Base-by-base conservation (phyloP, 2,888 invertebrate species). In the Oscheius sp. region DNA sequence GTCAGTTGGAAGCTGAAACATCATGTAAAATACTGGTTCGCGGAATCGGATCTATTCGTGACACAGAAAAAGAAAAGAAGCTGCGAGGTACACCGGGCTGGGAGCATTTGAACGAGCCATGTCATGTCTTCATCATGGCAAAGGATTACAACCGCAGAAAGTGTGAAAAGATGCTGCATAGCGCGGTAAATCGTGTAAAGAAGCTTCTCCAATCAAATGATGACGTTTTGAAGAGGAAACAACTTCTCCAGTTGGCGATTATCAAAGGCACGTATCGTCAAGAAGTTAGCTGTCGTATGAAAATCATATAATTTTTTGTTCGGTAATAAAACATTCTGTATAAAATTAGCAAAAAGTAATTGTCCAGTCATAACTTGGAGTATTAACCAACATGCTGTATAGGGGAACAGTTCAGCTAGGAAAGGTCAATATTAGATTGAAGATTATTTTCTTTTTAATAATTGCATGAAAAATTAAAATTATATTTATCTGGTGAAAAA, bases 161-260 rank as follows among this genome's bases (percentile, higher is more conserved):
- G 54, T 75, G 74, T 78, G 92, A 93, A 87, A 89, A 95, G 74
- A 96, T 97, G 89, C 90, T 98, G 84, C 92, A 92, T 83, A 91
- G 94, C 86, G 97, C 97, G 54, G 94, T 95, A 44, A 94, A 94
- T 85, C 96, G 96, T 91, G 95, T 98, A 71, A 94, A 94, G 89
- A 95, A 94, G 88, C 90, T 98, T 86, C 91, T 98, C 84, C 91
- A 95, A 87, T 96, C 96, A 87, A 94, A 95, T 63, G 97, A 98
- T 90, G 98, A 98, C 89, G 97, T 96, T 88, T 90, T 97, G 87
- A 98, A 98, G 91, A 97, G 97, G 89, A 91, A 95, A 87, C 97
- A 98, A 89, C 90, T 98, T n/a, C 50, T 98, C 95, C 97, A 98
- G 56, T 90, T 98, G 87, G 97, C 98, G 86, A 97, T 98, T 86